Evolutionary conservation across 2,113 vertebrate species (phyloP), one percentile per base, ranked within the genome.

Genomic region (mouse (Mus musculus)): DNA sequence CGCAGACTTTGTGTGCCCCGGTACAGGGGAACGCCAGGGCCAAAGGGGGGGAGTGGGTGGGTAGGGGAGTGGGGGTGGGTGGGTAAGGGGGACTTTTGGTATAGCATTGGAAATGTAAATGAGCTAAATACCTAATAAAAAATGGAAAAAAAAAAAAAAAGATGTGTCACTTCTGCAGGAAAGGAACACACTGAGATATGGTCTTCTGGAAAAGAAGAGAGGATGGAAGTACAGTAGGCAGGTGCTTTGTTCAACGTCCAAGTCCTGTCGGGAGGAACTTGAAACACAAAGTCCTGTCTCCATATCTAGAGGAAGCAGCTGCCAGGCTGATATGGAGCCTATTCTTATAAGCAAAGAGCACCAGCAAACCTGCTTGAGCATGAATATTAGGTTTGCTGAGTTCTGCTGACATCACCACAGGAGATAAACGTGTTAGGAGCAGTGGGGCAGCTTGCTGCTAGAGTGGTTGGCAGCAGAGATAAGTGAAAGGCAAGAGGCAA

Each of bases 261-360:
- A 98, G 85, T 88, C 93, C 97, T 97, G 97, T 97, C 97, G 75
- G 97, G 96, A 94, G 92, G 92, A 36, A 78, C 77, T 52, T 36
- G 3, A 36, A 97, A 89, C 87, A 97, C 98, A 98, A 98, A 98
- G 82, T 96, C 80, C 82, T 17, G 0, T 10, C 90, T 71, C 46
- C 89, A 1, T 98, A 98, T 98, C 98, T 98, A 97, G 94, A 98
- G 98, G 98, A 99, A 99, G 98, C 99, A 99, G 98, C 98, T 98
- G 99, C 92, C 59, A 59, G 91, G 33, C 91, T 95, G 98, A 99
- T 99, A 98, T 0, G 95, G 96, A 96, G 61, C 95, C 95, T 95
- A 94, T 98, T 98, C 98, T 98, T 96, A 96, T 95, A 98, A 98
- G 98, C 98, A 98, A 98, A 98, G 98, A 97, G 92, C 95, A 97